Base-by-base conservation (phyloP, 2,888 invertebrate genomes). In the Pomacea canaliculata region DNA sequence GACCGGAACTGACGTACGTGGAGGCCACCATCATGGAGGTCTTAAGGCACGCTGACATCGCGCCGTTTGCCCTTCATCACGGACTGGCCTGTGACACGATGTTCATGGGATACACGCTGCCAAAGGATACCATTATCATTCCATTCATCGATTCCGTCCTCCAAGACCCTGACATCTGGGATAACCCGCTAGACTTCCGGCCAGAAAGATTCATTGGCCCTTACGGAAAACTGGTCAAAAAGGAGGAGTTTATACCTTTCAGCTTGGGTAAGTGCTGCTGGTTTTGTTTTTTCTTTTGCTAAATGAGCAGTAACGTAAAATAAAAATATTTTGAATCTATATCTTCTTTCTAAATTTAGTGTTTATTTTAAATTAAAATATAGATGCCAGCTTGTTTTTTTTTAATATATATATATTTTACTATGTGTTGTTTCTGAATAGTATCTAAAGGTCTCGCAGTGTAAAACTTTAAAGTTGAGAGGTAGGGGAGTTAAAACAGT, bases 1-100 rank as follows among this genome's bases (percentile, higher is more conserved):
- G 79, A 67, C 51, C 77, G 8, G 49, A 79, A 13, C 63, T 85
- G 62, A 81, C 81, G 4, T 85, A 84, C 71, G 76, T 84, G 48
- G 85, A 87, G 66, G 88, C 89, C 10, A 81, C 82, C 16, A 78
- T 89, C 37, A 76, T 84, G 69, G 89, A 89, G 79, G 78, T 82
- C 0, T 81, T 83, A 51, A 73, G 89, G 51, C 71, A 82, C 10
- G 83, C 85, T 9, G 79, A 79, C 60, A 82, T 87, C 66, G 82
- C 84, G 18, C 85, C 84, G 3, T 60, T 85, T 78, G 37, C 77
- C 76, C 27, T 81, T 60, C 72, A 83, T 77, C 80, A 88, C 84
- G 60, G 65, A 27, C 23, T 65, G 65, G 12, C 51, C 12, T 16
- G 49, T 1, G 76, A 77, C 62, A 70, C 19, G 37, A 46, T 59